Conservation (phyloP, 2,888 invertebrate species). For the Heliconius cydno region DNA sequence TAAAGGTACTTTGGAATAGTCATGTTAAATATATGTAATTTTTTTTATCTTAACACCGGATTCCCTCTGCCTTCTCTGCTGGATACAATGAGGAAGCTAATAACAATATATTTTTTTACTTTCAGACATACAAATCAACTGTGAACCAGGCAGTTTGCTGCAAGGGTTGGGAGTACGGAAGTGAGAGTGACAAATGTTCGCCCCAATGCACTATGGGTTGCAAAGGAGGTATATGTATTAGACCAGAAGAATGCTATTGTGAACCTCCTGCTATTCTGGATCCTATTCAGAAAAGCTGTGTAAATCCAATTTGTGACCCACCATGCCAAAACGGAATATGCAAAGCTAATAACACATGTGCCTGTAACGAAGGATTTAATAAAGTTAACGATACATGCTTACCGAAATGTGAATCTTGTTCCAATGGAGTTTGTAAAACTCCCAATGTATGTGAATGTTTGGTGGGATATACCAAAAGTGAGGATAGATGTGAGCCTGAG, state of each 20-base stretch:
- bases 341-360: constrained; percentile 63
- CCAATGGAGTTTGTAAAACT: constrained; percentile 66
- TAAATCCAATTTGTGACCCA: constrained; percentile 60
- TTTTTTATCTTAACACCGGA: too few species aligned
- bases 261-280: constrained; percentile 62
- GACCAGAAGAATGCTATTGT: constrained; percentile 69
- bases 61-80: too few species aligned
- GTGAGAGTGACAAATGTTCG: constrained; percentile 64
- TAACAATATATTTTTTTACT: constrained; percentile 33
- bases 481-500: constrained; percentile 53
- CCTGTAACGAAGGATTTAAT: constrained; percentile 56
- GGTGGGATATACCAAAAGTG: constrained; percentile 71
- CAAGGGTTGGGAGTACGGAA: constrained; percentile 70
- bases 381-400: constrained; percentile 49
- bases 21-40: too few species aligned
- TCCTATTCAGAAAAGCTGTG: constrained; percentile 63
- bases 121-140: constrained; percentile 61
- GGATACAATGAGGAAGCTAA: neutral
- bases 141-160: constrained; percentile 68
- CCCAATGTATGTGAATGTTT: constrained; percentile 85
- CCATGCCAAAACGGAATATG: constrained; percentile 68
- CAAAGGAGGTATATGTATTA: constrained; percentile 69
- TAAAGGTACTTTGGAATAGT: too few species aligned
- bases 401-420: constrained; percentile 50
- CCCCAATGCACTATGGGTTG: constrained; percentile 81